These are phyloP conservation scores for Ptycholaimellus sp. DNA, from an alignment of 2,888 invertebrate species.

Conservation along the genomic window DNA sequence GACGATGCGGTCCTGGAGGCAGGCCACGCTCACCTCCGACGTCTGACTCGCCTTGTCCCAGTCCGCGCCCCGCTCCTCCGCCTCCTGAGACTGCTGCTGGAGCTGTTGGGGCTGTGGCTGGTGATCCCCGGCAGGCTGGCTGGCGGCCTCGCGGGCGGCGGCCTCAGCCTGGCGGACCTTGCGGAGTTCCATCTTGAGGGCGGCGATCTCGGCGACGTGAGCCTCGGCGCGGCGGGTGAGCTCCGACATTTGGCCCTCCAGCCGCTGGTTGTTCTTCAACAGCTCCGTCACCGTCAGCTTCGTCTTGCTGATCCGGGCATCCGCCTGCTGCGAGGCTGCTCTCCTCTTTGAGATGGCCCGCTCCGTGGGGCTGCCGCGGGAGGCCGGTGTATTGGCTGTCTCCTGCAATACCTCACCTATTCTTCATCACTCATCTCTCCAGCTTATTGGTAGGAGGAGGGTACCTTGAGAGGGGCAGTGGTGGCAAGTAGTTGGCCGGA, in stretches of 20 bases:
- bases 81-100: not conserved
- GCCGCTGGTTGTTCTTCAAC: conserved; percentile 27
- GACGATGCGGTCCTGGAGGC: conserved; percentile 43
- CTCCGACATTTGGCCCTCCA: conserved; percentile 29
- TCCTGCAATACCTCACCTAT: too few relatives aligned
- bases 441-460: too few relatives aligned
- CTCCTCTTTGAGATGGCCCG: too few relatives aligned
- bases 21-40: conserved; percentile 63
- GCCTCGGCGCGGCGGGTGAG: conserved; percentile 28
- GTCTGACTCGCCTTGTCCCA: conserved; percentile 1
- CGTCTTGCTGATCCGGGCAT: conserved; percentile 5
- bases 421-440: too few relatives aligned
- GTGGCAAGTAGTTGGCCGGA: too few relatives aligned
- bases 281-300: conserved; percentile 21
- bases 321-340: conserved; percentile 1
- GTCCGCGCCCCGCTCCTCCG: not conserved
- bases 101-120: too few relatives aligned
- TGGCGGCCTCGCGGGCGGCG: too few relatives aligned
- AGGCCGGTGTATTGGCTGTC: too few relatives aligned
- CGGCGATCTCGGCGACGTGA: conserved; percentile 30
- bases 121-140: too few relatives aligned
- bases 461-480: too few relatives aligned
- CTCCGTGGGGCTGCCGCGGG: too few relatives aligned
- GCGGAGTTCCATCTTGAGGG: conserved; percentile 29
- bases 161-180: conserved; percentile 19